phyloP scores from a whole-genome alignment of 30 jellyfish, hydroid and myxozoan species.

The Aurelia coerulea region DNA sequence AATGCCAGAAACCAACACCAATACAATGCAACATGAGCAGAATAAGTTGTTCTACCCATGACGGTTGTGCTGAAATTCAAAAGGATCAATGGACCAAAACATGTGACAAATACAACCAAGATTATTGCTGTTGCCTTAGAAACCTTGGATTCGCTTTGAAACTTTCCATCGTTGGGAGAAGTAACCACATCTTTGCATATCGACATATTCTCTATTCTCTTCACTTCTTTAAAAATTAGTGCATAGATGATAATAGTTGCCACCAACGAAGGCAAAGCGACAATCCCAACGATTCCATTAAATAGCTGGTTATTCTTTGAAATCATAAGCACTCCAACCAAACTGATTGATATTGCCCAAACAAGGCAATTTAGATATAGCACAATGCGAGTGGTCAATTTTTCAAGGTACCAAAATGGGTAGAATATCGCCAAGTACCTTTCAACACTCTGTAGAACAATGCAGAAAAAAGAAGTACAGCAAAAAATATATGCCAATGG shows the following conservation, averaged over 20 bases:
- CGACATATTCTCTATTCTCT: not conserved
- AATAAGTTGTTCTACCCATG: not conserved
- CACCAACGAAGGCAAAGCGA: not conserved
- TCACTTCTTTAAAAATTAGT: not conserved
- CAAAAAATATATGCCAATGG: slow-evolving; percentile 44
- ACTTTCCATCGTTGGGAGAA: not conserved
- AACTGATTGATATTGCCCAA: not conserved
- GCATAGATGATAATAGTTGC: not conserved
- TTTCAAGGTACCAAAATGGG: slow-evolving; percentile 20
- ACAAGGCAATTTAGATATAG: not conserved
- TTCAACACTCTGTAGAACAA: slow-evolving; percentile 7
- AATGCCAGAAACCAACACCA: slow-evolving; percentile 9
- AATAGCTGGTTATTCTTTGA: not conserved
- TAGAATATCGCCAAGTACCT: slow-evolving; percentile 11
- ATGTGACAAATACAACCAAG: not conserved
- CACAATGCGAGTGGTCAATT: not conserved
- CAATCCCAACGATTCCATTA: not conserved
- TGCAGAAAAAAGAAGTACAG: slow-evolving; percentile 16
- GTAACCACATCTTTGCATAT: not conserved
- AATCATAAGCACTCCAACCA: not conserved
- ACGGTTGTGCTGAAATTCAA: not conserved
- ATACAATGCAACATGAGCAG: not conserved
- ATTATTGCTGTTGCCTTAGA: not conserved
- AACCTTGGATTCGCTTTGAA: not conserved
- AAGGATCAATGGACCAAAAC: not conserved